These are phyloP conservation scores for Ataeniobius toweri DNA, from an alignment of 2,797 vertebrate genomes.

Conservation along the genomic window DNA sequence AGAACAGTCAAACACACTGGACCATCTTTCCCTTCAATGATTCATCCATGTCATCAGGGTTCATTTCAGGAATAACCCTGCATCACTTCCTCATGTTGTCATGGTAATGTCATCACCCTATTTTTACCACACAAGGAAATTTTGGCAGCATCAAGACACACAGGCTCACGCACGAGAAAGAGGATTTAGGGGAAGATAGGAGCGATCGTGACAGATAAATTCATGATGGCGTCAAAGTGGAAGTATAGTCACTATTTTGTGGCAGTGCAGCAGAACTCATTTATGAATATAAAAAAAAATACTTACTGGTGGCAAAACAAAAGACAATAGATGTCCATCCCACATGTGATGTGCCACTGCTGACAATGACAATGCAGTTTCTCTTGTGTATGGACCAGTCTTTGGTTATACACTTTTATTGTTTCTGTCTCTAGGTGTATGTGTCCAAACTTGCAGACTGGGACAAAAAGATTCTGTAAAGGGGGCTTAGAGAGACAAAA, in stretches of 20 bases:
- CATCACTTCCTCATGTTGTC: conserved; percentile 68
- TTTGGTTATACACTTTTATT: background rate
- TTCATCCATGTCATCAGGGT: conserved; percentile 60
- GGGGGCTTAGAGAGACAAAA: conserved; percentile 55
- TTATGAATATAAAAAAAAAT: background rate
- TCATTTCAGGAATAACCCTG: conserved; percentile 46
- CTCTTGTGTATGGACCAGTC: background rate
- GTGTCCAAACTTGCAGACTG: background rate
- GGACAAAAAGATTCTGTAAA: conserved; percentile 46
- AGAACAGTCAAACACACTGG: conserved; percentile 10
- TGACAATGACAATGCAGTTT: conserved; percentile 65
- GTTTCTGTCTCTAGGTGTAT: conserved; percentile 18
- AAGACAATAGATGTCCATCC: conserved; percentile 1
- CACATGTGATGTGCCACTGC: conserved; percentile 33
- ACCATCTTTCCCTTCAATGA: conserved; percentile 48
- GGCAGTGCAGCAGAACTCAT: background rate
- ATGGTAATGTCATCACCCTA: conserved; percentile 70
- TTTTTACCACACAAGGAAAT: conserved; percentile 51
- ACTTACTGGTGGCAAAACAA: background rate
- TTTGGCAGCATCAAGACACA: conserved; percentile 31
- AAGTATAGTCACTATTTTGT: background rate
- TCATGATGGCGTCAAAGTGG: conserved; percentile 7
- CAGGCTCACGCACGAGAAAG: background rate
- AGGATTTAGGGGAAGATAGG: conserved; percentile 4
- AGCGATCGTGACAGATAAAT: conserved; percentile 17